A percentile compares a stretch with the other conserved stretches of the same genome.
Evolutionary conservation across 2,113 vertebrate species (phyloP).

Genomic region (Crotalus tigris): DNA sequence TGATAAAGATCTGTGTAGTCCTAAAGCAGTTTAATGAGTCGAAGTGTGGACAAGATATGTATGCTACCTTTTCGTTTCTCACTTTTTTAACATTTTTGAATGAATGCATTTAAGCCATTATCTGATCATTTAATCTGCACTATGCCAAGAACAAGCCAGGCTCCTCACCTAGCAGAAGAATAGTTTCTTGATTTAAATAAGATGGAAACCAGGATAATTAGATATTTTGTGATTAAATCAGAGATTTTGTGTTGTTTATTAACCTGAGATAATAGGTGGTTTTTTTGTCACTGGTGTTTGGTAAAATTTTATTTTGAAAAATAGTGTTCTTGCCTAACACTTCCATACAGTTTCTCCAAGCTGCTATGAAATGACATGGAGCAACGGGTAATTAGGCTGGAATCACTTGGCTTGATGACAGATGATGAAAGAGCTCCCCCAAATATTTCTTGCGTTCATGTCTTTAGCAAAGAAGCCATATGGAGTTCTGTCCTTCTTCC

Average conservation of each 20-base stretch:
- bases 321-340: not conserved
- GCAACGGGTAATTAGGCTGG: not conserved
- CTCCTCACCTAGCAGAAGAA: not conserved
- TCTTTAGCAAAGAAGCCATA: constrained; percentile 76
- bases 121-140: not conserved
- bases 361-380: not conserved
- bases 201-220: not conserved
- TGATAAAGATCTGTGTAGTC: not conserved
- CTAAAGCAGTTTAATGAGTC: not conserved
- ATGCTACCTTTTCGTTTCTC: not conserved
- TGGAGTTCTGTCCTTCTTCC: constrained; percentile 80
- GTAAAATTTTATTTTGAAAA: not conserved
- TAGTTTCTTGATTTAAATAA: not conserved
- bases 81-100: not conserved
- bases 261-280: not conserved
- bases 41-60: not conserved
- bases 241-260: not conserved
- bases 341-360: not conserved
- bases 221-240: not conserved
- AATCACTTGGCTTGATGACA: not conserved
- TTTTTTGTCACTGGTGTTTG: not conserved
- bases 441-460: constrained; percentile 27
- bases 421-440: too few relatives aligned
- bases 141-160: not conserved
- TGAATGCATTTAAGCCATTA: not conserved